phyloP scores from a whole-genome alignment of 2,797 vertebrate species.

The Buphagus erythrorhynchus region DNA sequence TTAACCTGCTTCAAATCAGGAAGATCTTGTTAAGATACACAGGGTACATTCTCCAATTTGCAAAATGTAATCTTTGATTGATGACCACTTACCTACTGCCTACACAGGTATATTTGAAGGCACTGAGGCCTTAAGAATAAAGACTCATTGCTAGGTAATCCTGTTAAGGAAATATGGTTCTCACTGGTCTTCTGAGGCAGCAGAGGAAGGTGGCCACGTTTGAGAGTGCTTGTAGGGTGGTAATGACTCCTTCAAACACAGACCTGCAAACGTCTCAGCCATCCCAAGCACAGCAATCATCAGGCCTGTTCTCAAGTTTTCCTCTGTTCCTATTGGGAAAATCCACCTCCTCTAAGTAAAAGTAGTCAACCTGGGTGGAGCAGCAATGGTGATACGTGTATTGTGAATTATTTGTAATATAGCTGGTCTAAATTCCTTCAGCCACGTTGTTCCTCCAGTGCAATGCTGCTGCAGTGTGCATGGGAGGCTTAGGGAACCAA shows the following conservation, averaged over 20 bases:
- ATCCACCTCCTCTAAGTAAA: background rate
- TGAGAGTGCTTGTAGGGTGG: background rate
- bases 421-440: background rate
- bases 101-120: background rate
- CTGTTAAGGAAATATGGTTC: background rate
- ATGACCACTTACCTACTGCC: background rate
- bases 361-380: background rate
- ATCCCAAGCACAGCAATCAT: background rate
- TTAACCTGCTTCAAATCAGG: background rate
- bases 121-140: background rate
- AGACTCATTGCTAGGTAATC: background rate
- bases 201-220: background rate
- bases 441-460: background rate
- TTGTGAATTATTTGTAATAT: background rate
- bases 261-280: background rate
- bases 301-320: background rate
- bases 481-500: conserved; percentile 5
- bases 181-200: background rate
- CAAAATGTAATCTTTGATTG: background rate
- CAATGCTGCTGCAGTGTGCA: background rate
- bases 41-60: background rate
- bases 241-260: background rate
- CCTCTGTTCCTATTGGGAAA: background rate
- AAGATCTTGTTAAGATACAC: background rate
- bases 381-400: background rate